Percentiles rank a stretch among this genome's conserved stretches.
Conservation (phyloP, 2,888 invertebrate species). For the Andrena dorsata region DNA sequence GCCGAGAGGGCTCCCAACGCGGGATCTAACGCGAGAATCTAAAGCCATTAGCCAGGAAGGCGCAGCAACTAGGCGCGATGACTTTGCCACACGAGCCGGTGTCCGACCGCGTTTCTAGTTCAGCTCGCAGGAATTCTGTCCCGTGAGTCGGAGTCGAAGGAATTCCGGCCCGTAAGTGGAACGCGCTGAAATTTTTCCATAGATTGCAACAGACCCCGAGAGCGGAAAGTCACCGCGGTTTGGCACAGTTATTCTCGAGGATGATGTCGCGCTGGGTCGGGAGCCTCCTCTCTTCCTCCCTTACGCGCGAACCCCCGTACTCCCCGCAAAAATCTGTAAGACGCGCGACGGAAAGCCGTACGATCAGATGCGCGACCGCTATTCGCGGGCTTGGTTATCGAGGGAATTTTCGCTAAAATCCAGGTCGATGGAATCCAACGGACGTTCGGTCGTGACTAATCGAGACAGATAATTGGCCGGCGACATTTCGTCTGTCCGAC, state of each 20-base stretch:
- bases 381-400: background rate
- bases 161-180: conserved; percentile 7
- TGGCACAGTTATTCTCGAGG: conserved; percentile 63
- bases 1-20: no score
- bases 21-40: no score
- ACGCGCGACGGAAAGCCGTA: background rate
- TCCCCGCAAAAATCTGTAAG: background rate
- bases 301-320: background rate
- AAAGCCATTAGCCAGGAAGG: no score
- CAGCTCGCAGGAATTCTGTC: no score
- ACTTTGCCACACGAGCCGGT: no score
- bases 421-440: background rate
- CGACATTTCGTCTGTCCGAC: conserved; percentile 48
- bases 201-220: conserved; percentile 16
- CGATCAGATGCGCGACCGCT: background rate
- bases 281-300: conserved; percentile 16
- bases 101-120: no score
- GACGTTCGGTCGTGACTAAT: background rate
- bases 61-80: no score
- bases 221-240: conserved; percentile 69
- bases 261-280: conserved; percentile 26
- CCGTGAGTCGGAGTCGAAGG: background rate
- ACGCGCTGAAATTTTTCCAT: conserved; percentile 19
- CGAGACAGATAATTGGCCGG: conserved; percentile 32
- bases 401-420: background rate